Conservation (phyloP, 2,888 invertebrate genomes). For the Sphaerophoria rueppellii region DNA sequence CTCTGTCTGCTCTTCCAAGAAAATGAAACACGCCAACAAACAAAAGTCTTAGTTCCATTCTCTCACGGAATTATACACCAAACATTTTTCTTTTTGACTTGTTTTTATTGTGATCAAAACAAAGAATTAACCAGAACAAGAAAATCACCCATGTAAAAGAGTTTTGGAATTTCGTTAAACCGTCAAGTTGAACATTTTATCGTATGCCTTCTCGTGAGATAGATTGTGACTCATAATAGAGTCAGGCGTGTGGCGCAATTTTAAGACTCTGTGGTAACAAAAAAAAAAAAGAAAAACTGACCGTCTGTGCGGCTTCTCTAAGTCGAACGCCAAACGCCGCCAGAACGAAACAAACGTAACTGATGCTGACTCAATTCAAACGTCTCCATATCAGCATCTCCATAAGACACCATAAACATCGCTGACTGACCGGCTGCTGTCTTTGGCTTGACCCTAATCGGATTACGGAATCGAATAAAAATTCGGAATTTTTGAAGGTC, state of each 20-base stretch:
- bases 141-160: slow-evolving; percentile 31
- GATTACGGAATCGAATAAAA: slow-evolving; percentile 63
- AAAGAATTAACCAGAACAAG: slow-evolving; percentile 42
- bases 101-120: slow-evolving; percentile 30
- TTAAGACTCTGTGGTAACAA: background rate
- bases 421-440: slow-evolving; percentile 23
- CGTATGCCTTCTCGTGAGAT: background rate
- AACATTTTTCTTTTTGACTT: slow-evolving; percentile 1
- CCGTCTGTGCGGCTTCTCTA: slow-evolving; percentile 36
- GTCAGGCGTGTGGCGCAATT: slow-evolving; percentile 35
- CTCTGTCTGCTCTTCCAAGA: slow-evolving; percentile 21
- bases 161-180: slow-evolving; percentile 59
- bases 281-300: background rate
- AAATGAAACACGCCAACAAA: slow-evolving; percentile 5
- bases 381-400: slow-evolving; percentile 12
- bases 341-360: slow-evolving; percentile 12
- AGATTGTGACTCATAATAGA: slow-evolving; percentile 29
- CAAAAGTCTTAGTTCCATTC: background rate
- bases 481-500: slow-evolving; percentile 53
- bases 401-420: background rate
- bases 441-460: slow-evolving; percentile 59
- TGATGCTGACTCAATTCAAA: slow-evolving; percentile 25
- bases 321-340: background rate
- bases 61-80: slow-evolving; percentile 13
- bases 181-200: slow-evolving; percentile 47